Percentiles rank a stretch among this genome's conserved stretches.
These are phyloP conservation scores for Trogon surrucura DNA, from an alignment of 2,113 vertebrate species.

Conservation along the genomic window DNA sequence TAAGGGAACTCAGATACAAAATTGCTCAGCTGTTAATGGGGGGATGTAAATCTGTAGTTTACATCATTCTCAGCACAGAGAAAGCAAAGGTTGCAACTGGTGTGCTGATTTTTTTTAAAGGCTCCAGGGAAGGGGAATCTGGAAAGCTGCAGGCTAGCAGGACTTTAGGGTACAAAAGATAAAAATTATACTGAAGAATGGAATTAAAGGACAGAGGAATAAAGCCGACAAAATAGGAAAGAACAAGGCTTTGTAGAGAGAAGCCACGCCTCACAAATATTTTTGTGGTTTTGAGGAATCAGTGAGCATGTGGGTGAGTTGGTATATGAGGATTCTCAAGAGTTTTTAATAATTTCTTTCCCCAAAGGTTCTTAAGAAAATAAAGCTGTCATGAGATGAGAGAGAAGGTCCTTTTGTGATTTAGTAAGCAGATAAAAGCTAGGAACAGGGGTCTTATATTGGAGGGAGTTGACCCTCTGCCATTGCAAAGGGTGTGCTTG, in stretches of 20 bases:
- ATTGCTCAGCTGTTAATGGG: background rate
- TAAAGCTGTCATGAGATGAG: background rate
- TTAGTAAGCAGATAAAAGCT: background rate
- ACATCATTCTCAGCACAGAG: background rate
- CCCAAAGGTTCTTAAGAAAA: background rate
- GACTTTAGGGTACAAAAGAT: background rate
- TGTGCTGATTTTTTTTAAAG: background rate
- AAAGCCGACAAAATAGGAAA: background rate
- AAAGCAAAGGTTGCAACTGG: background rate
- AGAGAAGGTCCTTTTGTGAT: background rate
- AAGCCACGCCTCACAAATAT: background rate
- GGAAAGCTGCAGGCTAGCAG: background rate
- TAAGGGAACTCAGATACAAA: background rate
- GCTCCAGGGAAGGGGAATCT: background rate
- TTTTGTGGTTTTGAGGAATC: background rate
- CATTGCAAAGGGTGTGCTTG: background rate
- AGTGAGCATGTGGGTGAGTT: background rate
- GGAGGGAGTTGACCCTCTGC: background rate
- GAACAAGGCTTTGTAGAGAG: background rate
- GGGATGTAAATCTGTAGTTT: background rate
- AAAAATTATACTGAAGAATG: background rate
- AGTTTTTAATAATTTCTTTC: background rate
- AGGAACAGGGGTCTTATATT: background rate
- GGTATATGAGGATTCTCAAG: background rate
- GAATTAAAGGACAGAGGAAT: background rate